Evolutionary conservation across 92 coral and sea anemone species (phyloP).

Genomic region (Palythoa caribaeorum): DNA sequence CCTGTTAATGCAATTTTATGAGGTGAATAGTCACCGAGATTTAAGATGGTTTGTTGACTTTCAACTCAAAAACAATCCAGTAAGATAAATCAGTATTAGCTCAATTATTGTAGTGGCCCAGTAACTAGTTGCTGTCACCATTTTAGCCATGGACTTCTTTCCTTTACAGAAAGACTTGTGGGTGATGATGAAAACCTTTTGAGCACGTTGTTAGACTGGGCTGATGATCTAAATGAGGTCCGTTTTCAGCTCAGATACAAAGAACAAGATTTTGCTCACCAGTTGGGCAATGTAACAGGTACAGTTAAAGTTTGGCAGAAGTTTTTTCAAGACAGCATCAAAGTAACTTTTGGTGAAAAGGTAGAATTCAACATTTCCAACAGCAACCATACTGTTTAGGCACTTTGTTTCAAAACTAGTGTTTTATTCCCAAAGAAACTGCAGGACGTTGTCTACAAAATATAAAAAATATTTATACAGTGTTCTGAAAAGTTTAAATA

Average conservation of each 20-base stretch:
- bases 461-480: no score
- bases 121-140: neutral
- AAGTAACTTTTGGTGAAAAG: neutral
- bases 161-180: slow-evolving; percentile 86
- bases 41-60: no score
- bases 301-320: neutral
- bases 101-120: no score
- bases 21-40: no score
- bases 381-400: no score
- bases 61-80: no score
- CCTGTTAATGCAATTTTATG: no score
- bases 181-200: slow-evolving; percentile 87
- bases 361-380: no score
- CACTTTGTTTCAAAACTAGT: no score
- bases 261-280: slow-evolving; percentile 43
- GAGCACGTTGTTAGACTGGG: slow-evolving; percentile 91
- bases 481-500: no score
- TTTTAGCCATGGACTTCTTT: neutral
- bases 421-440: no score
- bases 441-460: no score
- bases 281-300: slow-evolving; percentile 9
- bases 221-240: slow-evolving; percentile 90
- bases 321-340: neutral
- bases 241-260: slow-evolving; percentile 77
- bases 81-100: neutral